A percentile compares a stretch with the other conserved stretches of the same genome.
Evolutionary conservation across 2,888 invertebrate species (phyloP).

Genomic region (Philopedon plagiatum): DNA sequence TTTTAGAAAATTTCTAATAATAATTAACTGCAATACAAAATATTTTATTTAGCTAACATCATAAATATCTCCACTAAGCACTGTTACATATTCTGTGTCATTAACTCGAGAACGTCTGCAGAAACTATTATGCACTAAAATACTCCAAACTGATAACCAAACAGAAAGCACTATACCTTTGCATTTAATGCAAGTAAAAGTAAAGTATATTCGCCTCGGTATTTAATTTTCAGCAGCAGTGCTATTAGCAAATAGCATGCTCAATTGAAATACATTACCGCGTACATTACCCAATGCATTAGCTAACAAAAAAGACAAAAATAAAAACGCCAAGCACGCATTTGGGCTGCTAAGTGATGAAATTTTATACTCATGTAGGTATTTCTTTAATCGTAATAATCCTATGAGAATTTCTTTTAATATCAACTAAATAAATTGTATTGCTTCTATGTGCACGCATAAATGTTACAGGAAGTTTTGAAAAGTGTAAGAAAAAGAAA

Average conservation of each 20-base stretch:
- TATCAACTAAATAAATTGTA: too few species aligned
- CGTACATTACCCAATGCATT: constrained; percentile 33
- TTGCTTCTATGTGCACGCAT: too few species aligned
- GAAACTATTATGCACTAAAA: background rate
- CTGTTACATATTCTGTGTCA: too few species aligned
- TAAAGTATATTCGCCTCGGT: constrained; percentile 28
- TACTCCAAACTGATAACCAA: constrained; percentile 6
- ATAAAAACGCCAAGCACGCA: constrained; percentile 18
- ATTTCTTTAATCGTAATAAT: background rate
- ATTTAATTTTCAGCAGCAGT: constrained; percentile 36
- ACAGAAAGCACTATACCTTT: constrained; percentile 16
- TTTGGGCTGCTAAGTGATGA: constrained; percentile 17
- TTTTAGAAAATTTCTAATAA: too few species aligned
- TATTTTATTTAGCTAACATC: too few species aligned
- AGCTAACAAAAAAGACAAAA: constrained; percentile 37
- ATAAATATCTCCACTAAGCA: too few species aligned
- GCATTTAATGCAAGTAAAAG: constrained; percentile 28
- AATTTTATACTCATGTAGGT: constrained; percentile 5
- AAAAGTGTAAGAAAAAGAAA: too few species aligned
- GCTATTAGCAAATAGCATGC: constrained; percentile 38
- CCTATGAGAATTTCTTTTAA: background rate
- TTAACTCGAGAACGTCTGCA: too few species aligned
- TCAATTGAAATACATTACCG: constrained; percentile 37
- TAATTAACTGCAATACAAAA: too few species aligned
- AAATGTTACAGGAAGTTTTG: too few species aligned